Evolutionary conservation across 2,113 vertebrate species (phyloP).

Genomic region (Amphiprion percula): DNA sequence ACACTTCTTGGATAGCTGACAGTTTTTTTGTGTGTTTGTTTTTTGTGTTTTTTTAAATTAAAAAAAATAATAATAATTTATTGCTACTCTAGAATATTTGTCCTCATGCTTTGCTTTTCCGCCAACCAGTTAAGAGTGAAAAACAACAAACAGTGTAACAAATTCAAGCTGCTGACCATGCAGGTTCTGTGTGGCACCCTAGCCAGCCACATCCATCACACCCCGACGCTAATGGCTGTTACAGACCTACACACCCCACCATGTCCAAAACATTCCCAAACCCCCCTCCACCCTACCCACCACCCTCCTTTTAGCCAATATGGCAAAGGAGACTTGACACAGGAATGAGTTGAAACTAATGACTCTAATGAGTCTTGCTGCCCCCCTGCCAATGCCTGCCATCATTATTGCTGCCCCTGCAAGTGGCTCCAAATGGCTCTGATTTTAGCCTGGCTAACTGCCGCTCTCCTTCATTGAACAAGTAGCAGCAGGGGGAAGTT

Average conservation of each 20-base stretch:
- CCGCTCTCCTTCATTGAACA: conserved; percentile 35
- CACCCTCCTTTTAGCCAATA: conserved; percentile 40
- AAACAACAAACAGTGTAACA: conserved; percentile 10
- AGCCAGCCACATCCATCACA: conserved; percentile 68
- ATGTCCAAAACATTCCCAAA: conserved; percentile 14
- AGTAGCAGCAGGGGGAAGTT: background rate
- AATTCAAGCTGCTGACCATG: conserved; percentile 60
- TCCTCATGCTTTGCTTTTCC: no score
- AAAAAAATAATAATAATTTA: background rate
- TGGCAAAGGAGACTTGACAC: conserved; percentile 67
- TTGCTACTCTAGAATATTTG: background rate
- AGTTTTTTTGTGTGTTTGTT: background rate
- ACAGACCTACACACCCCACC: conserved; percentile 30
- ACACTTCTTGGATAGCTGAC: conserved; percentile 5
- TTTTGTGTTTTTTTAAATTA: no score
- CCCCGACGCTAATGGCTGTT: conserved; percentile 65
- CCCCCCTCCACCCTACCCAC: background rate
- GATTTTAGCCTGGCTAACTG: conserved; percentile 56
- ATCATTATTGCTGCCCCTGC: conserved; percentile 63
- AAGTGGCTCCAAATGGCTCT: conserved; percentile 67
- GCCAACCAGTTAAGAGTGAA: background rate
- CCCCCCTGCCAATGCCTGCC: conserved; percentile 63
- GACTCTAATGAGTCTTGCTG: conserved; percentile 67
- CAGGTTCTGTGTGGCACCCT: conserved; percentile 60
- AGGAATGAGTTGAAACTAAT: conserved; percentile 78